phyloP scores from a whole-genome alignment of 37 sponge, comb jelly and placozoan genomes.

The Hormiphora californensis region DNA sequence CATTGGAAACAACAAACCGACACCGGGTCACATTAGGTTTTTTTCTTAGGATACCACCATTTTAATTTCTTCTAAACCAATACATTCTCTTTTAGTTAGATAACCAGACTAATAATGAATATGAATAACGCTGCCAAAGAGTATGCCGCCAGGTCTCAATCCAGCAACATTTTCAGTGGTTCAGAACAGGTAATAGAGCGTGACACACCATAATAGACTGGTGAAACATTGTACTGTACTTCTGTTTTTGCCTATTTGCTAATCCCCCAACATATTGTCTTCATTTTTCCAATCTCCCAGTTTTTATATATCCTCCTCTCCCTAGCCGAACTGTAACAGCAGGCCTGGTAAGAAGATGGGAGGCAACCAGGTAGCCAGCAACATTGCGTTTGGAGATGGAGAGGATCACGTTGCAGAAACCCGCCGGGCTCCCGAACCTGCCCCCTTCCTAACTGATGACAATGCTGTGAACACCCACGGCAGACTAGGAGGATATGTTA shows the following conservation, averaged over 20 bases:
- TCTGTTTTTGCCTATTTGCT: too few species aligned
- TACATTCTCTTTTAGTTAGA: too few species aligned
- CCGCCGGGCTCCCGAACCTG: not conserved
- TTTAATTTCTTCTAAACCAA: too few species aligned
- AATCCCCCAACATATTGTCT: too few species aligned
- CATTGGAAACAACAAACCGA: too few species aligned
- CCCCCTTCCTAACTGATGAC: slow-evolving; percentile 20
- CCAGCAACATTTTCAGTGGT: slow-evolving; percentile 1
- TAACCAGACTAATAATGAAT: too few species aligned
- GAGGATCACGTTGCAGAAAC: not conserved
- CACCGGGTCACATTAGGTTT: too few species aligned
- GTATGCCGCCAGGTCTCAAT: slow-evolving; percentile 50
- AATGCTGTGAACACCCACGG: slow-evolving; percentile 48
- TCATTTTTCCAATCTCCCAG: not conserved
- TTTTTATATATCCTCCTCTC: not conserved
- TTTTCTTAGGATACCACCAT: too few species aligned
- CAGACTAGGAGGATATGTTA: slow-evolving; percentile 23
- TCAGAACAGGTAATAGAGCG: not conserved
- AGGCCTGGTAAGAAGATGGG: slow-evolving; percentile 3
- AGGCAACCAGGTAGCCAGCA: not conserved
- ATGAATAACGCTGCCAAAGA: too few species aligned
- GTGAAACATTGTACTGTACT: too few species aligned
- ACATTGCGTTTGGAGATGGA: not conserved
- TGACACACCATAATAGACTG: not conserved
- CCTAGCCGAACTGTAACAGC: not conserved